Evolutionary conservation across 1,140 invertebrate species (phyloP).

Genomic region (Drosophila nigrodunni): DNA sequence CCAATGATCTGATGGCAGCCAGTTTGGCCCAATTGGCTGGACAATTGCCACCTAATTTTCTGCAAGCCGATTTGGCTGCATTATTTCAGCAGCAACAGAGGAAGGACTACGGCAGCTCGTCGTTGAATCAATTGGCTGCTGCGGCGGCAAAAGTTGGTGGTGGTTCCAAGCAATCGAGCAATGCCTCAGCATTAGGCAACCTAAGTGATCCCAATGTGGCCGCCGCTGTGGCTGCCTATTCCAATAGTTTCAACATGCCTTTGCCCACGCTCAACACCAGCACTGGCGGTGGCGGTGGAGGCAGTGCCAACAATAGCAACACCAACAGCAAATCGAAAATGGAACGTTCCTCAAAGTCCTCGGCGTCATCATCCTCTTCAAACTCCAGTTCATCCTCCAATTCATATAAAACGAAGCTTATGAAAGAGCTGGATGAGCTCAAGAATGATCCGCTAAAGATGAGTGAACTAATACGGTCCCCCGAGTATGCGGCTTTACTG

Average conservation of each 20-base stretch:
- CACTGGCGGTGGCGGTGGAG: not conserved
- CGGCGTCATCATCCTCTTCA: conserved; percentile 65
- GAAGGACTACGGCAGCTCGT: conserved; percentile 80
- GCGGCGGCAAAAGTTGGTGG: conserved; percentile 80
- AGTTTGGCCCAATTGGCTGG: conserved; percentile 79
- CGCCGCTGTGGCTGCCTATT: conserved; percentile 76
- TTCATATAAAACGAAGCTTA: conserved; percentile 82
- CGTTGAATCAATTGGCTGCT: conserved; percentile 77
- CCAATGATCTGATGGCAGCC: conserved; percentile 81
- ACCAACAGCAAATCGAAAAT: conserved; percentile 64
- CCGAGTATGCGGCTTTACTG: conserved; percentile 79
- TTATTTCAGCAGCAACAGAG: conserved; percentile 75
- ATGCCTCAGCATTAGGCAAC: conserved; percentile 35
- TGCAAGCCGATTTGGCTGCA: conserved; percentile 69
- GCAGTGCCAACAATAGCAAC: conserved; percentile 26
- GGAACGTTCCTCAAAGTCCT: conserved; percentile 71
- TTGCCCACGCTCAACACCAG: conserved; percentile 42
- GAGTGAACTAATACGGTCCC: conserved; percentile 79
- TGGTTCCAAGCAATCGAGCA: conserved; percentile 59
- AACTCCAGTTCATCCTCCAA: conserved; percentile 76
- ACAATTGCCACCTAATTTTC: conserved; percentile 76
- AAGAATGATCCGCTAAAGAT: conserved; percentile 84
- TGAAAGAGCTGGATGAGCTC: conserved; percentile 82
- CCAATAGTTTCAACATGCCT: conserved; percentile 79
- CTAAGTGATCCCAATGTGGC: conserved; percentile 78